A percentile compares a stretch with the other conserved stretches of the same genome.
phyloP scores from a whole-genome alignment of 2,888 invertebrate species.

The Drosophila mettleri region DNA sequence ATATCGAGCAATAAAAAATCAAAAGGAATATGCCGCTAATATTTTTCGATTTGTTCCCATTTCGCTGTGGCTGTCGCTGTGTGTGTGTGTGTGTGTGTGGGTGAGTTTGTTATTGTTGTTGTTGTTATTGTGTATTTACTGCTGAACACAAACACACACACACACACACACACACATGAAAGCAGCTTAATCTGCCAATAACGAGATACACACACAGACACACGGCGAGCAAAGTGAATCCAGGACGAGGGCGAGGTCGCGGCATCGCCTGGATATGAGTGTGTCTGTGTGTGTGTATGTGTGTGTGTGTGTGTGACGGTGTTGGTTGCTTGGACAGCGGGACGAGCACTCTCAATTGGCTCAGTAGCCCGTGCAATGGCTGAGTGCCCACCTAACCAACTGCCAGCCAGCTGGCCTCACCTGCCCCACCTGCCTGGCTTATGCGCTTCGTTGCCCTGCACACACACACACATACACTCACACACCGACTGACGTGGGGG shows the following conservation, averaged over 20 bases:
- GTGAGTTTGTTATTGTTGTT: conserved; percentile 14
- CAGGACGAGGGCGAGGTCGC: conserved; percentile 7
- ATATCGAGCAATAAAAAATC: conserved; percentile 68
- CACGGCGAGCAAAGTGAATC: conserved; percentile 4
- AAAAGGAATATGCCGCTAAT: conserved; percentile 72
- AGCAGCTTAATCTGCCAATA: conserved; percentile 67
- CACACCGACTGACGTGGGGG: too few relatives aligned
- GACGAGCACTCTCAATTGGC: conserved; percentile 49
- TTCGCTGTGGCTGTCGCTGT: neutral
- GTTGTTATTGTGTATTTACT: conserved; percentile 26
- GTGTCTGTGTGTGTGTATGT: neutral
- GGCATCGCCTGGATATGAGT: neutral
- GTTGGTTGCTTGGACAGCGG: conserved; percentile 5
- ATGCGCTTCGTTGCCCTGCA: conserved; percentile 62
- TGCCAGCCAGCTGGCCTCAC: neutral
- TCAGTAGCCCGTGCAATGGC: conserved; percentile 61
- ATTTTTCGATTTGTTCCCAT: conserved; percentile 69
- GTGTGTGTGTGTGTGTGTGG: conserved; percentile 5
- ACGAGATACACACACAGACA: conserved; percentile 35
- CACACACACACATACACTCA: conserved; percentile 24
- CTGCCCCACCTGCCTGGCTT: conserved; percentile 50
- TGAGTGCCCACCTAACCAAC: conserved; percentile 45
- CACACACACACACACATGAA: conserved; percentile 10
- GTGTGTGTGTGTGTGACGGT: neutral
- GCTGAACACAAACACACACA: conserved; percentile 16